These are phyloP conservation scores for Limanda limanda DNA, from an alignment of 2,113 vertebrate species.

Conservation along the genomic window DNA sequence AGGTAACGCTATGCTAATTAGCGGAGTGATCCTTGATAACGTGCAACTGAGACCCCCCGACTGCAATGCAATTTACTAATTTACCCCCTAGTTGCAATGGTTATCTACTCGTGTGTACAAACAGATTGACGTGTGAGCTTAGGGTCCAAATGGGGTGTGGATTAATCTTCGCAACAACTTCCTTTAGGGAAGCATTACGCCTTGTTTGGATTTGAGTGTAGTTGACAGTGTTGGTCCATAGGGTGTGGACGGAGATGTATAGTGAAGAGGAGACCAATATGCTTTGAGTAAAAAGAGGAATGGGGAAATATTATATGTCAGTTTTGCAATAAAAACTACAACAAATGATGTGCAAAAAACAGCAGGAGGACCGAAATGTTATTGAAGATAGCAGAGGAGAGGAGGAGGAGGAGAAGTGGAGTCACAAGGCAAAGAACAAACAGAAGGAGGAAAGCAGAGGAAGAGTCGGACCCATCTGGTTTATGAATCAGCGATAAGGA, in stretches of 20 bases:
- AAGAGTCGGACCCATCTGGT: slow-evolving; percentile 66
- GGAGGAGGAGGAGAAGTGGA: slow-evolving; percentile 2
- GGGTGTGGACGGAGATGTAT: too few species aligned
- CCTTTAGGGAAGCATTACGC: not conserved
- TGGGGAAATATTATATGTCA: not conserved
- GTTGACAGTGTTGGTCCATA: not conserved
- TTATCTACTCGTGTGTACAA: slow-evolving; percentile 41
- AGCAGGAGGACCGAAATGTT: not conserved
- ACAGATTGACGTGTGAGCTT: slow-evolving; percentile 41
- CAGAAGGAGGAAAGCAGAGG: slow-evolving; percentile 45
- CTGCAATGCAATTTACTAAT: slow-evolving; percentile 47
- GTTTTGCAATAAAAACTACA: not conserved
- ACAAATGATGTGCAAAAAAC: not conserved
- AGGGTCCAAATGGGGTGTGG: slow-evolving; percentile 31
- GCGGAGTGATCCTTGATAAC: slow-evolving; percentile 66
- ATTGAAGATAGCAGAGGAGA: not conserved
- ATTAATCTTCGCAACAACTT: slow-evolving; percentile 9
- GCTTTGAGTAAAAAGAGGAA: not conserved
- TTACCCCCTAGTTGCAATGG: slow-evolving; percentile 30
- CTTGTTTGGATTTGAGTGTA: not conserved
- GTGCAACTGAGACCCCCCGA: slow-evolving; percentile 56
- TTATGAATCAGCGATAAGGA: slow-evolving; percentile 73
- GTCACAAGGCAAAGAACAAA: slow-evolving; percentile 42
- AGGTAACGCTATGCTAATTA: slow-evolving; percentile 69
- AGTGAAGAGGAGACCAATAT: too few species aligned